A percentile compares a stretch with the other conserved stretches of the same genome.
These are phyloP conservation scores for Tenthredo scrophulariae DNA, from an alignment of 2,888 invertebrate genomes.

Conservation along the genomic window DNA sequence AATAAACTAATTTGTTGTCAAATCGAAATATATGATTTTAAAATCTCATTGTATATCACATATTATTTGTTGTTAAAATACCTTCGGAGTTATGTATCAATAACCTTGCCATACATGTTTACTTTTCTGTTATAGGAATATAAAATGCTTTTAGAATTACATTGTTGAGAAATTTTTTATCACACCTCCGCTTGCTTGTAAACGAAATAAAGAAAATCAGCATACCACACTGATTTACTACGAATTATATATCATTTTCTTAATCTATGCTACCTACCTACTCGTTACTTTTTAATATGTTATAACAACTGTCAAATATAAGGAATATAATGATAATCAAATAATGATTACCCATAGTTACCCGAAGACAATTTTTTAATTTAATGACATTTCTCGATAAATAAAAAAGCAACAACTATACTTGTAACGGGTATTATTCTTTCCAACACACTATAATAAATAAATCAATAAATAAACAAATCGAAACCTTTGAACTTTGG, in stretches of 20 bases:
- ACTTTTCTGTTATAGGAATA: neutral
- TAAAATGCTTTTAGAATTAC: neutral
- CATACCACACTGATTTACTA: neutral
- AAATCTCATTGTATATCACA: neutral
- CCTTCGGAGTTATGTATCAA: neutral
- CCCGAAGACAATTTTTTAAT: neutral
- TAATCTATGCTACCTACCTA: neutral
- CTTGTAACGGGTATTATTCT: neutral
- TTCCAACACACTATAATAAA: neutral
- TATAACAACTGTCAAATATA: neutral
- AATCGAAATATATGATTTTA: neutral
- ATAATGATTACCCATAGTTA: neutral
- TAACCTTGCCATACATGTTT: neutral
- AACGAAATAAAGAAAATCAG: neutral
- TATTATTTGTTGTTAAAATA: neutral
- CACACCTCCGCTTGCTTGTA: neutral
- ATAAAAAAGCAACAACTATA: neutral
- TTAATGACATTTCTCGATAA: neutral
- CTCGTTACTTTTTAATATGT: neutral
- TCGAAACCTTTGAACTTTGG: neutral
- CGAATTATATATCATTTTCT: neutral
- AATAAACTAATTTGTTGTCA: neutral
- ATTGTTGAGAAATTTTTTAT: neutral
- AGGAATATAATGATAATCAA: neutral
- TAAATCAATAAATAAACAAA: neutral